phyloP scores from a whole-genome alignment of 2,888 invertebrate species.

The Biston stratarius region DNA sequence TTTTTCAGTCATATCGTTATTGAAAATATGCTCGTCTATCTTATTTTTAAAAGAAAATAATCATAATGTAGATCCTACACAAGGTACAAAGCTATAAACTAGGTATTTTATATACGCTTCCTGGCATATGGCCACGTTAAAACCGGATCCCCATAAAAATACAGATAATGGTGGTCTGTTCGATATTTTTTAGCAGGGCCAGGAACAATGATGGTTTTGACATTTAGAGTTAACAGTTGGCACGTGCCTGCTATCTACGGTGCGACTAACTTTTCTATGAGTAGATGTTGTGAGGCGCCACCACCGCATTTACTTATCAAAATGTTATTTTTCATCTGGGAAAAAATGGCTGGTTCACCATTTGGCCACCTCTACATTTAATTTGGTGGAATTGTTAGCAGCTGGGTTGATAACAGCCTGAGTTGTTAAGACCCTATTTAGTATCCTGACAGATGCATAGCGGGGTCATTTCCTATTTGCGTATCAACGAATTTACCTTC shows the following conservation, averaged over 20 bases:
- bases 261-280: background rate
- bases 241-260: constrained; percentile 29
- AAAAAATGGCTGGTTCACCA: background rate
- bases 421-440: constrained; percentile 7
- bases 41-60: no score
- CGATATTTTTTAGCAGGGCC: constrained; percentile 17
- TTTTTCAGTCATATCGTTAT: no score
- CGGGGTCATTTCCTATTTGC: constrained; percentile 42
- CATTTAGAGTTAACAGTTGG: constrained; percentile 22
- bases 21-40: no score
- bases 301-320: background rate
- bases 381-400: constrained; percentile 15
- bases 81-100: background rate
- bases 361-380: background rate
- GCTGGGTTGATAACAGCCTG: constrained; percentile 39
- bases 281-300: background rate
- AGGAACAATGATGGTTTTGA: constrained; percentile 37
- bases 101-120: background rate
- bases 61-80: no score
- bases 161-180: constrained; percentile 22
- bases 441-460: constrained; percentile 35
- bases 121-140: background rate
- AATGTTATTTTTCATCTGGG: background rate
- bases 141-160: constrained; percentile 10
- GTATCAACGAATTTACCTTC: constrained; percentile 32